Conservation (phyloP, 2,113 vertebrate species). For the Sphaerodactylus townsendi region DNA sequence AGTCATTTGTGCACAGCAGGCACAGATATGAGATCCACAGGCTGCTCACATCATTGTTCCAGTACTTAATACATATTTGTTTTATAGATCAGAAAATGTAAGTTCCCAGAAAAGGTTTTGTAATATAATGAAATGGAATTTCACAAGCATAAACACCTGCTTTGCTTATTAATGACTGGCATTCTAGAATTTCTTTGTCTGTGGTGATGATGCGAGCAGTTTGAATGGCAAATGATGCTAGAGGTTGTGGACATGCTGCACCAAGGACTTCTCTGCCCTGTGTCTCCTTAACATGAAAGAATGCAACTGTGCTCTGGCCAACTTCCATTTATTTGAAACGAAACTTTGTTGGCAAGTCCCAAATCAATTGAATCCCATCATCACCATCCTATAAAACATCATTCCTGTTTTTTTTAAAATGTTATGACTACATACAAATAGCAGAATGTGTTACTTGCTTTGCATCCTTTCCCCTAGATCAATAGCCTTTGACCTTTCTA, state of each 20-base stretch:
- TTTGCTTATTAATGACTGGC: background rate
- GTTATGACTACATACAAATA: background rate
- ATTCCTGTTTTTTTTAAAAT: background rate
- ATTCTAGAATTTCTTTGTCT: background rate
- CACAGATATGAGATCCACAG: background rate
- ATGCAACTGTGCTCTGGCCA: background rate
- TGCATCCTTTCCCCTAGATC: background rate
- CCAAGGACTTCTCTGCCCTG: background rate
- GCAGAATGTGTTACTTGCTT: background rate
- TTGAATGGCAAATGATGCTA: background rate
- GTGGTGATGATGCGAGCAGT: background rate
- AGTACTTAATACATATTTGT: background rate
- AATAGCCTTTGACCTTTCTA: background rate
- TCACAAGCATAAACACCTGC: background rate
- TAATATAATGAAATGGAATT: constrained; percentile 16
- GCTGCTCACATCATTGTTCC: background rate
- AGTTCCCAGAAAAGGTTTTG: constrained; percentile 29
- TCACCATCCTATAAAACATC: background rate
- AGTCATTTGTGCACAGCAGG: background rate
- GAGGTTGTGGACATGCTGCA: background rate
- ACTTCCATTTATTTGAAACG: background rate
- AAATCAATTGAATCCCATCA: background rate
- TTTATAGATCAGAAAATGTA: background rate
- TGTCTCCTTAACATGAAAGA: background rate
- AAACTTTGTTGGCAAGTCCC: background rate